A percentile compares a stretch with the other conserved stretches of the same genome.
Conservation (phyloP, 2,113 vertebrate species). For the Callocephalon fimbriatum region DNA sequence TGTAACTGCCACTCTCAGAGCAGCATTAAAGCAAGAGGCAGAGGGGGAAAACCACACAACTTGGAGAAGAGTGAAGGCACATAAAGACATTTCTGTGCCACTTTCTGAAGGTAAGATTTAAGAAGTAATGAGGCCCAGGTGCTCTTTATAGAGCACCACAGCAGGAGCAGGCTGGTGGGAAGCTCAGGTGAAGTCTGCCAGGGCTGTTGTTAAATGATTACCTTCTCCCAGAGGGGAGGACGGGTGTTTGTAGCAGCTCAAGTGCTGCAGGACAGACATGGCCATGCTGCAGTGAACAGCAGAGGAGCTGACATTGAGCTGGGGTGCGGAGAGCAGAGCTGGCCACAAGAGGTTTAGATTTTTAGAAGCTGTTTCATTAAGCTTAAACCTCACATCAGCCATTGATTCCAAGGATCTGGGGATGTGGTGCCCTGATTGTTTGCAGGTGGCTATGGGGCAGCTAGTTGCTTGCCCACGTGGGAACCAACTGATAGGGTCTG, state of each 20-base stretch:
- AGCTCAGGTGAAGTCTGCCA: not conserved
- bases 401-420: not conserved
- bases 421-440: not conserved
- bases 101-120: not conserved
- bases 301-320: not conserved
- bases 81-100: not conserved
- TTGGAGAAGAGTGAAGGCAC: not conserved
- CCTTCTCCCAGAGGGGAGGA: not conserved
- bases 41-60: not conserved
- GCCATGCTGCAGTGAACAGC: not conserved
- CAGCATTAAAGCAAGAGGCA: not conserved
- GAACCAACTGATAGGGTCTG: not conserved
- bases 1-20: not conserved
- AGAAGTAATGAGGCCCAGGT: slow-evolving; percentile 2
- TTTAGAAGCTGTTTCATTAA: not conserved
- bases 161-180: not conserved
- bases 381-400: not conserved
- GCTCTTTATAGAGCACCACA: not conserved
- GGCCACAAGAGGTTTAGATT: not conserved
- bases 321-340: not conserved
- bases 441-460: not conserved
- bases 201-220: slow-evolving; percentile 1
- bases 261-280: not conserved
- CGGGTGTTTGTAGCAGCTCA: not conserved
- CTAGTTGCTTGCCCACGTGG: accelerated